phyloP scores from a whole-genome alignment of 2,797 vertebrate species.

The Stomatorhinus walkeri region DNA sequence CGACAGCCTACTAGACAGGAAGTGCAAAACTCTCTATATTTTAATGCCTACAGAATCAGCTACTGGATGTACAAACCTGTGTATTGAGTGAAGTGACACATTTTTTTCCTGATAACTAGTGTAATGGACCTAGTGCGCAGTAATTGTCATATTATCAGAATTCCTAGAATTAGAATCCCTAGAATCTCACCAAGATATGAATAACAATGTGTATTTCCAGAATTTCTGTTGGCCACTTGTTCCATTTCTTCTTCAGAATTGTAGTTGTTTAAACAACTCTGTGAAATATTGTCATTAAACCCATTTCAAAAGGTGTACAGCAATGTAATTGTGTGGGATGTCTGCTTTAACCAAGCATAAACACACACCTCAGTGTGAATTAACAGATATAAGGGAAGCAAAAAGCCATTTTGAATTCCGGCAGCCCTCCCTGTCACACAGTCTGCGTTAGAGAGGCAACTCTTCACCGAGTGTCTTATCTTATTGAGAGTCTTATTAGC shows the following conservation, averaged over 20 bases:
- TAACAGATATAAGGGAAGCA: constrained; percentile 43
- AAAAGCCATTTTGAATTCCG: constrained; percentile 38
- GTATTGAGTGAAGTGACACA: background rate
- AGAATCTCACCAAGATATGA: background rate
- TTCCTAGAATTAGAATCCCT: background rate
- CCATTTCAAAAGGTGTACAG: constrained; percentile 11
- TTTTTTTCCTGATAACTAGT: background rate
- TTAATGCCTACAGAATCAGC: background rate
- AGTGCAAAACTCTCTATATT: background rate
- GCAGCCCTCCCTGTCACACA: constrained; percentile 58
- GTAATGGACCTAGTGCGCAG: background rate
- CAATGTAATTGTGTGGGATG: constrained; percentile 23
- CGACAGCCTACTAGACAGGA: background rate
- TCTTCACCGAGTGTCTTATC: constrained; percentile 54
- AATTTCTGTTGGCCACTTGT: background rate
- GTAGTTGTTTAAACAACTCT: background rate
- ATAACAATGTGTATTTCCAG: background rate
- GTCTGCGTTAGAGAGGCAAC: constrained; percentile 43
- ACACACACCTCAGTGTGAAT: constrained; percentile 19
- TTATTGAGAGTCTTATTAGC: constrained; percentile 63
- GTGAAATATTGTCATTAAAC: constrained; percentile 19
- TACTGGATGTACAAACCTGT: background rate
- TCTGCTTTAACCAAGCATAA: constrained; percentile 21
- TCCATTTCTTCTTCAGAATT: background rate
- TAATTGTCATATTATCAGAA: background rate